Base-by-base conservation (phyloP, 92 coral and sea anemone genomes). In the Actinernus sp. region DNA sequence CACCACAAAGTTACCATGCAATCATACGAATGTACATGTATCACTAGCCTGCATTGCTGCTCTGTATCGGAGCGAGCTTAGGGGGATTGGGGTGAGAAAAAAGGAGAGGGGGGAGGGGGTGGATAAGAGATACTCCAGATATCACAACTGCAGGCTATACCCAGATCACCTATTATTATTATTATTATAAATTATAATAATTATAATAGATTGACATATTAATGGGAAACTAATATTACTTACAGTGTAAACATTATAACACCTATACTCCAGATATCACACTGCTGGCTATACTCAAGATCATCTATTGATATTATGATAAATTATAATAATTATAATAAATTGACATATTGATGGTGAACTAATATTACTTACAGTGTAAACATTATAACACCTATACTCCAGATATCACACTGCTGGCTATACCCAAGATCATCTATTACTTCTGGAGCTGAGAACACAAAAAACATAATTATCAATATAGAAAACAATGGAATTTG, bases 191-290 rank as follows among this genome's bases (percentile, higher is more conserved):
- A n/a, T n/a, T n/a, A n/a, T n/a, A n/a, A n/a, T n/a, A n/a, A n/a
- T n/a, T n/a, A n/a, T n/a, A n/a, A n/a, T n/a, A 8, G 9, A 37
- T 37, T 7, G 43, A n/a, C n/a, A 37, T 37, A 37, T 8, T n/a
- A 37, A n/a, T 37, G 14, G 16, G 26, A 53, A 55, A 58, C 22
- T 55, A 28, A 26, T n/a, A 29, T 7, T 45, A 90, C 98, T 94
- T 73, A 94, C 98, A 94, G 95, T 51, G 72, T 91, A 68, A 43
- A 94, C 91, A 94, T 84, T 52, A 89, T 90, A 45, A 94, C 98
- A 64, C 98, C 98, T 79, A 94, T 87, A 68, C 98, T 94, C 98
- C 98, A 94, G 34, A 94, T 94, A 74, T 94, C 98, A 81, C 98
- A 94, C 31, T 94, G 97, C 63, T 92, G 92, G 59, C 98, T 94